Percentiles rank a stretch among this genome's conserved stretches.
phyloP scores from a whole-genome alignment of 2,888 invertebrate genomes.

The Zygaena filipendulae region DNA sequence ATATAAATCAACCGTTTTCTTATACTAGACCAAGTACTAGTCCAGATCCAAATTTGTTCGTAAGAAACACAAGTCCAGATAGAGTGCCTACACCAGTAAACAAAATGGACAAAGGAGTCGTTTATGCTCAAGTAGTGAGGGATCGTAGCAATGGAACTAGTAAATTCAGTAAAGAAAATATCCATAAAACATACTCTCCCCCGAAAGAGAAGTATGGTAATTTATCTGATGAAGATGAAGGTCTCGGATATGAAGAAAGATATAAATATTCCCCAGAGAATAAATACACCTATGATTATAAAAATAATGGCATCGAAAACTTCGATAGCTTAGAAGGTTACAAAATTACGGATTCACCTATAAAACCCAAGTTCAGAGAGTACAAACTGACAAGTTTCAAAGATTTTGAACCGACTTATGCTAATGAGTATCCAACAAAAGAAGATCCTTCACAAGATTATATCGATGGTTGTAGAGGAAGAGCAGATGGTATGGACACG shows the following conservation, averaged over 20 bases:
- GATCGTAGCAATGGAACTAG: conserved; percentile 37
- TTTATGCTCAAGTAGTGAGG: conserved; percentile 81
- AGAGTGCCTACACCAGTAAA: conserved; percentile 53
- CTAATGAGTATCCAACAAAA: conserved; percentile 41
- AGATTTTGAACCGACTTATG: conserved; percentile 60
- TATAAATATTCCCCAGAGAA: conserved; percentile 41
- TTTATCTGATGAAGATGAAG: conserved; percentile 83
- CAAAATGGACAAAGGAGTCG: conserved; percentile 70
- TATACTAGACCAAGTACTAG: conserved; percentile 74
- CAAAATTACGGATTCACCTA: conserved; percentile 68
- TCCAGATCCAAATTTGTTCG: conserved; percentile 55
- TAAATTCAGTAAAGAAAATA: conserved; percentile 48
- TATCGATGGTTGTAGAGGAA: conserved; percentile 63
- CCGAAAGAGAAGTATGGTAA: conserved; percentile 58
- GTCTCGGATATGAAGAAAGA: conserved; percentile 77
- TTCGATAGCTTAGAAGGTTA: conserved; percentile 46
- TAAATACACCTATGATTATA: conserved; percentile 53
- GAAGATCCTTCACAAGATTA: conserved; percentile 34
- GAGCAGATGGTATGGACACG: conserved; percentile 75
- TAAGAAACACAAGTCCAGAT: conserved; percentile 55
- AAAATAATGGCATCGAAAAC: conserved; percentile 56
- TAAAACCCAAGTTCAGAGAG: conserved; percentile 72
- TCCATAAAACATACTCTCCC: conserved; percentile 62
- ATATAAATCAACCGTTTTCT: conserved; percentile 84
- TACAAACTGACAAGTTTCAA: conserved; percentile 64